Evolutionary conservation across 2,888 invertebrate genomes (phyloP).

Genomic region (Drosophila flavopinicola): DNA sequence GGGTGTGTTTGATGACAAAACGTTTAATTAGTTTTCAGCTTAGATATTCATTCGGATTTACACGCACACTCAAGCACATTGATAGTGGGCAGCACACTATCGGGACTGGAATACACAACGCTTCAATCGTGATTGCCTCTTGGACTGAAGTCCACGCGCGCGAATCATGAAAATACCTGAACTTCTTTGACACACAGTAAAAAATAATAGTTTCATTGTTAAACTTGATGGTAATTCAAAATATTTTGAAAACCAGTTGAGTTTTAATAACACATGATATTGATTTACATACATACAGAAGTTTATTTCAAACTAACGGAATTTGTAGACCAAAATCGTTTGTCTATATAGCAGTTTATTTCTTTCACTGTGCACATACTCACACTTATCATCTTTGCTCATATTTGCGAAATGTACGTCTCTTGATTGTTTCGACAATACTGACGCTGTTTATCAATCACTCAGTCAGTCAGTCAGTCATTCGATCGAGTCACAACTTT

Average conservation of each 20-base stretch:
- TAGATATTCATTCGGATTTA: conserved; percentile 5
- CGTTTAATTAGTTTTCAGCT: conserved; percentile 69
- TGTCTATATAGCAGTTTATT: too few species aligned
- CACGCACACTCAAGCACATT: background rate
- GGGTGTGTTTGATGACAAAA: conserved; percentile 37
- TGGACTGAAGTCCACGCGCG: conserved; percentile 45
- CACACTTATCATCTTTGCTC: conserved; percentile 83
- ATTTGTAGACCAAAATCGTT: too few species aligned
- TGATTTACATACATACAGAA: too few species aligned
- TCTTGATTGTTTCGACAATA: conserved; percentile 9
- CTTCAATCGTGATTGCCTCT: conserved; percentile 4
- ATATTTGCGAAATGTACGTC: conserved; percentile 64
- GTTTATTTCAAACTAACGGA: too few species aligned
- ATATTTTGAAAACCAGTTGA: too few species aligned
- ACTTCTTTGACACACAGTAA: too few species aligned
- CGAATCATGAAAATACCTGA: conserved; percentile 4
- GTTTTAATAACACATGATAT: too few species aligned
- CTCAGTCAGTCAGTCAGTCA: conserved; percentile 17
- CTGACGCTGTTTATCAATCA: conserved; percentile 15
- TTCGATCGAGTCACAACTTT: conserved; percentile 5
- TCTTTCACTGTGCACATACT: too few species aligned
- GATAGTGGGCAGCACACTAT: conserved; percentile 8
- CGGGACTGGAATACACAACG: background rate
- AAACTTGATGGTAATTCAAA: too few species aligned
- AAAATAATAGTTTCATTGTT: too few species aligned